phyloP scores from a whole-genome alignment of 2,797 vertebrate species.

The Sebastes wilsoni region DNA sequence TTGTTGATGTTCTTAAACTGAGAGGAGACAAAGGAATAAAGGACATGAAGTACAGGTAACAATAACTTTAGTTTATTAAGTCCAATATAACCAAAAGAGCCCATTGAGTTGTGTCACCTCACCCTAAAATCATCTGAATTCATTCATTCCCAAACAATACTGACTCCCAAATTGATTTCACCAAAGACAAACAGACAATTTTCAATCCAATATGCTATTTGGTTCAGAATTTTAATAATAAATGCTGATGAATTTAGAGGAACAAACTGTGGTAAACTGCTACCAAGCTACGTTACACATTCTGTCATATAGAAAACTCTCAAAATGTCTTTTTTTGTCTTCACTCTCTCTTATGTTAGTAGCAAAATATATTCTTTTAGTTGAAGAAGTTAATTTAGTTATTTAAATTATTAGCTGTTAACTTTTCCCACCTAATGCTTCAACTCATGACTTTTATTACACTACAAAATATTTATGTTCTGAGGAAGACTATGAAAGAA shows the following conservation, averaged over 20 bases:
- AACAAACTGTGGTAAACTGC: no score
- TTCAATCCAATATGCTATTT: not conserved
- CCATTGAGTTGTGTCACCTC: not conserved
- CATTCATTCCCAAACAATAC: not conserved
- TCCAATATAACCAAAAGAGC: not conserved
- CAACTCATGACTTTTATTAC: no score
- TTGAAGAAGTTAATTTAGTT: not conserved
- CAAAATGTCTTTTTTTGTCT: no score
- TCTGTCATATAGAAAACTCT: no score
- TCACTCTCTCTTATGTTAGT: not conserved
- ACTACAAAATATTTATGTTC: not conserved
- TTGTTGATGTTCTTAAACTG: constrained; percentile 95
- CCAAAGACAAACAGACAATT: not conserved
- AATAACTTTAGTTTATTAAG: not conserved
- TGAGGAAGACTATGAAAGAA: not conserved
- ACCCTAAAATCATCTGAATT: not conserved
- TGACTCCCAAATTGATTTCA: not conserved
- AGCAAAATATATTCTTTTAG: not conserved
- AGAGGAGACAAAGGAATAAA: not conserved
- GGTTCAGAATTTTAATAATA: not conserved
- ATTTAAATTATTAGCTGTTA: not conserved
- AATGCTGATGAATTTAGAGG: no score
- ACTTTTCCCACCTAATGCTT: no score
- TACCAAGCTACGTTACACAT: no score
- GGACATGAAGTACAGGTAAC: not conserved